Evolutionary conservation across 2,797 vertebrate genomes (phyloP), one percentile per base, ranked within the genome.

Genomic region (Dipus sagitta): DNA sequence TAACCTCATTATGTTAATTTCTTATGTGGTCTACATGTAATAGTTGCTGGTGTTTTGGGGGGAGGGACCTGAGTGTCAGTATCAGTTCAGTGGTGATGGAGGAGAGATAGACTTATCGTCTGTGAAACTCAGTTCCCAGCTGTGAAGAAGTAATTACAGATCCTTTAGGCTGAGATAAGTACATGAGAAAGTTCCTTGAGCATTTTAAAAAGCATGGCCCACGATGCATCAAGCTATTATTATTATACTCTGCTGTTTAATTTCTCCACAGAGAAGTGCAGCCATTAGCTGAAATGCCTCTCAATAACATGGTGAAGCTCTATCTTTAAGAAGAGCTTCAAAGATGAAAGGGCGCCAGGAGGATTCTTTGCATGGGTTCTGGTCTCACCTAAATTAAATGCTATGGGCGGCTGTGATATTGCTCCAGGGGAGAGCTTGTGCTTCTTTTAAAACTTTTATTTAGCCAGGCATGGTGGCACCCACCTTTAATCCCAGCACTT

Each of bases 71-170:
- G 23, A 58, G 68, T 71, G 32, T 80, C 87, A 47, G 2, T 32
- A 28, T 47, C 54, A n/a, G 79, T 20, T 82, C 23, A 4, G 0
- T 14, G n/a, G 34, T 12, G 32, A 88, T 30, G 52, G 10, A 1
- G 15, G 52, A 80, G 67, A 9, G 8, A 52, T 38, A 86, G 21
- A 21, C 30, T 91, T 79, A 64, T 65, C 64, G 78, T 67, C 30
- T 30, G 26, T 3, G n/a, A 24, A 38, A 79, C 89, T 92, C 72
- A 60, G 67, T 91, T 94, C 95, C 88, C 87, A 86, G 8, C 72
- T 90, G 34, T 90, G 94, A 96, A 92, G 85, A 68, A 32, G 38
- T 96, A 92, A 96, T 96, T 93, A 93, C 34, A 95, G 79, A 82
- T 42, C 70, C 80, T 86, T n/a, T 18, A 60, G 77, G 10, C 54